Percentiles rank a stretch among this genome's conserved stretches.
phyloP scores from a whole-genome alignment of 37 sponge, comb jelly and placozoan genomes.

The Aphrocallistes beatrix region DNA sequence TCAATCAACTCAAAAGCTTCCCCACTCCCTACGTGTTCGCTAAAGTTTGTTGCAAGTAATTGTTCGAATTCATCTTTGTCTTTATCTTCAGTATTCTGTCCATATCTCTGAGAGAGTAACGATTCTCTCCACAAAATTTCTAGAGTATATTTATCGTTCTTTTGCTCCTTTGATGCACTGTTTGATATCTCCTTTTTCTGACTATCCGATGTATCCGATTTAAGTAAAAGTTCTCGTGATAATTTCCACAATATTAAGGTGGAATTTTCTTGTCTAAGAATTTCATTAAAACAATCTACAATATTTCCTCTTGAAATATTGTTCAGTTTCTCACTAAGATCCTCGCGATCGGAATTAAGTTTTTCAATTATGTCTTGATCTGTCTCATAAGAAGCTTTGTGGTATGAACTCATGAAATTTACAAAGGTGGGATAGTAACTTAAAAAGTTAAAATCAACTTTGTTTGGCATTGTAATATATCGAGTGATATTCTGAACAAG shows the following conservation, averaged over 20 bases:
- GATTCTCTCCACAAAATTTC: conserved; percentile 5
- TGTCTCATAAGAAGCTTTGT: not conserved
- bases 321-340: not conserved
- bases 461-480: not conserved
- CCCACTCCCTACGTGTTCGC: not conserved
- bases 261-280: not conserved
- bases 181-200: too few species aligned
- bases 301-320: not conserved
- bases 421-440: not conserved
- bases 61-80: not conserved
- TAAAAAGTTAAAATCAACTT: not conserved
- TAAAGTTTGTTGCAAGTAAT: not conserved
- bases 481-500: not conserved
- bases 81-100: not conserved
- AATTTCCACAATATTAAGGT: not conserved
- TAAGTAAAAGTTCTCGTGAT: not conserved
- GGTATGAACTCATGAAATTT: not conserved
- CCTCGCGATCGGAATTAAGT: not conserved
- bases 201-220: not conserved
- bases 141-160: not conserved
- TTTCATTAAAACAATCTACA: not conserved
- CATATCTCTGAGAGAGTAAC: not conserved
- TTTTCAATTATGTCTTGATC: not conserved
- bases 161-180: not conserved
- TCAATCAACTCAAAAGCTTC: conserved; percentile 1